These are phyloP conservation scores for Adelosebastes latens DNA, from an alignment of 2,797 vertebrate species.

Conservation along the genomic window DNA sequence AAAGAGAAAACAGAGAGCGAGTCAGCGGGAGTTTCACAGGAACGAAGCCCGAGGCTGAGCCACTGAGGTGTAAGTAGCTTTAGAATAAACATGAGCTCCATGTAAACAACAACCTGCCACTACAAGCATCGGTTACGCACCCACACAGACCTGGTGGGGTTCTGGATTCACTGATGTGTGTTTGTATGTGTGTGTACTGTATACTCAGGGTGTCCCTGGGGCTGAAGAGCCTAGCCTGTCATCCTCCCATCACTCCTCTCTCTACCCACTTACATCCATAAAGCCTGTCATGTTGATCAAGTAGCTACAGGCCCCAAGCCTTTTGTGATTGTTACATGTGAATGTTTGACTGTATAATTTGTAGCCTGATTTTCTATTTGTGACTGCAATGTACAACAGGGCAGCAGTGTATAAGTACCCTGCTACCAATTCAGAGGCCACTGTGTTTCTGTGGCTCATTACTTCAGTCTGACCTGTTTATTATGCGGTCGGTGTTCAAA, in stretches of 20 bases:
- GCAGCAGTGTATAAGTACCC: neutral
- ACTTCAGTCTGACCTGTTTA: constrained; percentile 66
- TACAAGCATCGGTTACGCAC: constrained; percentile 66
- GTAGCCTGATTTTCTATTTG: constrained; percentile 52
- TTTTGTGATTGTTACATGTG: constrained; percentile 65
- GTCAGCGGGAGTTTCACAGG: constrained; percentile 68
- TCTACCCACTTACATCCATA: constrained; percentile 65
- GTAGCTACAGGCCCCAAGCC: constrained; percentile 51
- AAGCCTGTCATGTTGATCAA: constrained; percentile 74
- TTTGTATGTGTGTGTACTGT: constrained; percentile 41
- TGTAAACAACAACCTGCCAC: constrained; percentile 80
- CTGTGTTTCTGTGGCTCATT: constrained; percentile 49
- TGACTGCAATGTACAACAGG: constrained; percentile 36
- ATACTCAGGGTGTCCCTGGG: constrained; percentile 61
- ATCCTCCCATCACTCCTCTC: constrained; percentile 64
- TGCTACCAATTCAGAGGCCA: constrained; percentile 14
- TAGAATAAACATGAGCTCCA: constrained; percentile 81
- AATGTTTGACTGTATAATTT: constrained; percentile 73
- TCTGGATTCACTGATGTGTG: constrained; percentile 66
- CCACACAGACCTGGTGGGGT: constrained; percentile 66
- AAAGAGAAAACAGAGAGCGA: constrained; percentile 37
- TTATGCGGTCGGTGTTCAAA: constrained; percentile 49
- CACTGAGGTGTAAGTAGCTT: constrained; percentile 71
- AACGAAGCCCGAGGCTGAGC: constrained; percentile 68
- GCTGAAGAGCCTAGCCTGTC: constrained; percentile 69